phyloP scores from a whole-genome alignment of 2,888 invertebrate genomes.

The Diarsia brunnea region DNA sequence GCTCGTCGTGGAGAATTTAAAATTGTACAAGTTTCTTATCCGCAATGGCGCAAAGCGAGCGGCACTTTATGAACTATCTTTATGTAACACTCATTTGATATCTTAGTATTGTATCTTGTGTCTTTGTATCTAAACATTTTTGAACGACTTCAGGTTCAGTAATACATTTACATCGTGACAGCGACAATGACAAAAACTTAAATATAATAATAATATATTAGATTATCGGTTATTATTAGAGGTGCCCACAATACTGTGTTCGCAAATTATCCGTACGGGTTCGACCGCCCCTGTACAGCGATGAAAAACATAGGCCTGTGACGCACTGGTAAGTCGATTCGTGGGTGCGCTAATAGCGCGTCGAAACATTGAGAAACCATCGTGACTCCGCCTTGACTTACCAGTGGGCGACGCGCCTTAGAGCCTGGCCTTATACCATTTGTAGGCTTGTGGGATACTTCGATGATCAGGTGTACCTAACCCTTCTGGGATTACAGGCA shows the following conservation, averaged over 20 bases:
- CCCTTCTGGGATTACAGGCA: too few relatives aligned
- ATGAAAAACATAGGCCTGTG: not conserved
- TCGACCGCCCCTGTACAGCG: not conserved
- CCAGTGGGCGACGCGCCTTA: too few relatives aligned
- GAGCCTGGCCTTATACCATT: not conserved
- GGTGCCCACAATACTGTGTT: not conserved
- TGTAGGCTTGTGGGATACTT: not conserved
- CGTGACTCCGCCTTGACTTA: too few relatives aligned
- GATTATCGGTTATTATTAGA: too few relatives aligned
- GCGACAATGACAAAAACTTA: not conserved
- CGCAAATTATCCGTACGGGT: not conserved
- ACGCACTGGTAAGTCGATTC: too few relatives aligned
- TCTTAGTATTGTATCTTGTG: not conserved
- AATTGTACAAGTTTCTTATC: constrained; percentile 37
- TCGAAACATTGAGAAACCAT: too few relatives aligned
- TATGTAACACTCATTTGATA: constrained; percentile 5
- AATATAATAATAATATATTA: too few relatives aligned
- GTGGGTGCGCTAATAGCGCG: too few relatives aligned
- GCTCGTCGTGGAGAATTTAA: constrained; percentile 20
- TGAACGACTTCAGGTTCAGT: not conserved
- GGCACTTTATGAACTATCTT: not conserved
- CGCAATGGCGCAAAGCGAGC: constrained; percentile 26
- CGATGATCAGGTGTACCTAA: too few relatives aligned
- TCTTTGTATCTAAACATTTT: not conserved
- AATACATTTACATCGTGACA: not conserved